These are phyloP conservation scores for Zootoca vivipara DNA, from an alignment of 2,113 vertebrate genomes.

Conservation along the genomic window DNA sequence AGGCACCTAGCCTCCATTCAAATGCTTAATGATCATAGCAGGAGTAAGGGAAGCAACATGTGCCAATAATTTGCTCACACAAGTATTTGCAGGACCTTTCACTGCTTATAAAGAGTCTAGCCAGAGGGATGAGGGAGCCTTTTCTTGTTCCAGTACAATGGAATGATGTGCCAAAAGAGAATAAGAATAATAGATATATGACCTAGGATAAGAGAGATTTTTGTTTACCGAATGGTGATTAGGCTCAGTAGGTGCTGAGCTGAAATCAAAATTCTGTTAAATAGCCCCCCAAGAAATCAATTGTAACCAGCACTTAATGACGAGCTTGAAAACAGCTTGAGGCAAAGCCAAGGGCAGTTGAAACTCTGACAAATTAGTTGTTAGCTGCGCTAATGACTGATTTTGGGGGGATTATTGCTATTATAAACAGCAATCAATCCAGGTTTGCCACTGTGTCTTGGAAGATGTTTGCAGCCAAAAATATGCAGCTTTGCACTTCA, in stretches of 20 bases:
- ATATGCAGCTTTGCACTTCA: constrained; percentile 38
- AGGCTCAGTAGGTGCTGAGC: constrained; percentile 65
- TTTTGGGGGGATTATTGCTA: constrained; percentile 73
- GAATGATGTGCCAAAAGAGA: constrained; percentile 17
- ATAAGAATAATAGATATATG: constrained; percentile 37
- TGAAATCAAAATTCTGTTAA: constrained; percentile 78
- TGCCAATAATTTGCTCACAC: background rate
- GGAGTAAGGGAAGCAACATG: background rate
- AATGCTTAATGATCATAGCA: background rate
- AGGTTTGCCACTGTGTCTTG: constrained; percentile 57
- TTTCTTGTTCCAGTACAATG: constrained; percentile 11
- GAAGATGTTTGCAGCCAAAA: constrained; percentile 64
- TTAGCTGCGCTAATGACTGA: constrained; percentile 78
- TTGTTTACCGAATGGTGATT: constrained; percentile 72
- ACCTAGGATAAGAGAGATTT: constrained; percentile 50
- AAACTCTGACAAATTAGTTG: constrained; percentile 75
- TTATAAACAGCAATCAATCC: constrained; percentile 75
- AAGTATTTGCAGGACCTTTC: background rate
- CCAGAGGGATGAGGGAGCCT: background rate
- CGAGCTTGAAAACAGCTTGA: constrained; percentile 75
- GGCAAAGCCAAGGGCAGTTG: constrained; percentile 75
- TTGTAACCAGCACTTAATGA: constrained; percentile 76
- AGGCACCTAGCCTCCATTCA: background rate
- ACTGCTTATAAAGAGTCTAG: background rate
- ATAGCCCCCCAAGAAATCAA: constrained; percentile 72